Conservation (phyloP, 92 coral and sea anemone genomes). For the Hydrozoanthus gracilis region DNA sequence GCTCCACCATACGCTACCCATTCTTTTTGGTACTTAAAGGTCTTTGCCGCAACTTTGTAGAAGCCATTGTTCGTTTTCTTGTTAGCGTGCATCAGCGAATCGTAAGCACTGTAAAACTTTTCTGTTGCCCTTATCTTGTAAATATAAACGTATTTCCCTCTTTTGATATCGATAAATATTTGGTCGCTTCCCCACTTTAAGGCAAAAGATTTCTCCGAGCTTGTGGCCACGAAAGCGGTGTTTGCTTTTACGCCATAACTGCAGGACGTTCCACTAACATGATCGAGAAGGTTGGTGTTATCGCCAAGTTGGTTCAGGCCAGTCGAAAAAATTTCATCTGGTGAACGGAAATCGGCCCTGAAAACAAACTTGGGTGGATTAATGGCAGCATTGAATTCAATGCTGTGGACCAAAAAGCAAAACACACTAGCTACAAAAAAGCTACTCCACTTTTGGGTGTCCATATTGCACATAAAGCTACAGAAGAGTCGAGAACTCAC, state of each 20-base stretch:
- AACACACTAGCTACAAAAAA: too few relatives aligned
- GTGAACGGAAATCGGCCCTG: slow-evolving; percentile 30
- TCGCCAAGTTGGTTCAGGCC: not conserved
- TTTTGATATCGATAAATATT: slow-evolving; percentile 25
- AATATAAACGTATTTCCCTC: slow-evolving; percentile 29
- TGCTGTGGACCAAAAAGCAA: too few relatives aligned
- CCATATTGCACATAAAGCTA: too few relatives aligned
- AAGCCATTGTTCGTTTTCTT: not conserved
- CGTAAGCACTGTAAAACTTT: slow-evolving; percentile 39
- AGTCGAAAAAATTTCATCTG: not conserved
- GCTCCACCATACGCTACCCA: slow-evolving; percentile 37
- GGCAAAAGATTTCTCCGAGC: slow-evolving; percentile 33
- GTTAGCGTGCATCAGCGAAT: not conserved
- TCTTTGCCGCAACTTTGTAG: slow-evolving; percentile 19
- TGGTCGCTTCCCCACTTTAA: slow-evolving; percentile 32
- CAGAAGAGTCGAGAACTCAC: too few relatives aligned
- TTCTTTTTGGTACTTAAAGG: slow-evolving; percentile 26
- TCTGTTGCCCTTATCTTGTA: slow-evolving; percentile 38
- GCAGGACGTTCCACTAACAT: slow-evolving; percentile 14
- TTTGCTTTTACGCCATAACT: slow-evolving; percentile 32
- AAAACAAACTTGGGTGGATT: slow-evolving; percentile 3
- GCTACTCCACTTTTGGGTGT: too few relatives aligned
- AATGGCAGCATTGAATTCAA: too few relatives aligned
- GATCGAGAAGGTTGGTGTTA: slow-evolving; percentile 22
- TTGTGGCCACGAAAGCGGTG: slow-evolving; percentile 44